phyloP scores from a whole-genome alignment of 2,113 vertebrate species.

The Bettongia penicillata region DNA sequence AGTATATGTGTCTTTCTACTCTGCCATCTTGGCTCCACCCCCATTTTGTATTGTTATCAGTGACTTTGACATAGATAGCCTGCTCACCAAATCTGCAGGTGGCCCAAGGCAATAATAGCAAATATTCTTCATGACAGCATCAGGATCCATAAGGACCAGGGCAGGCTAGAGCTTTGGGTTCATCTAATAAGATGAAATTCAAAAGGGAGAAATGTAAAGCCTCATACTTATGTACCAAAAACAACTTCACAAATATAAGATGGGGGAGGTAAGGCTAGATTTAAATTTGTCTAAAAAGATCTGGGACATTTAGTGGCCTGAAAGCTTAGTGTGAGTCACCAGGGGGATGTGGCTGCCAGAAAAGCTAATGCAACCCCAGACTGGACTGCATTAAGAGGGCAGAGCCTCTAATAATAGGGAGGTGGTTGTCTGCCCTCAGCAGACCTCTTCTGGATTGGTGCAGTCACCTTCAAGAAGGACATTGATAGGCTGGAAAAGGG shows the following conservation, averaged over 20 bases:
- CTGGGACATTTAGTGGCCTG: background rate
- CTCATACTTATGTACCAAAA: background rate
- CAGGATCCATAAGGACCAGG: background rate
- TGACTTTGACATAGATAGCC: background rate
- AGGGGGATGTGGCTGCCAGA: background rate
- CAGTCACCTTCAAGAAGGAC: background rate
- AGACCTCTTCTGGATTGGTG: background rate
- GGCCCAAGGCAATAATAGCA: background rate
- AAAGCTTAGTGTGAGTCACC: background rate
- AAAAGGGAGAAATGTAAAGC: background rate
- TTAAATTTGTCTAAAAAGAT: background rate
- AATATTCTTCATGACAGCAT: background rate
- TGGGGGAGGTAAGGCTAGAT: background rate
- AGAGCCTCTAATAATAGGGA: background rate
- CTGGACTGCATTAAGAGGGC: background rate
- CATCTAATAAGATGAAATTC: background rate
- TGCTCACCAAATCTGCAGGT: background rate
- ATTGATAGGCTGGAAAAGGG: background rate
- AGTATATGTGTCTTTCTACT: too few relatives aligned
- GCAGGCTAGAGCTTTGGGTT: background rate
- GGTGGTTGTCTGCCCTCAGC: background rate
- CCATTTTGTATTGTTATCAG: background rate
- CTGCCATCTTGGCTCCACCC: too few relatives aligned
- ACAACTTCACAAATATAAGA: background rate
- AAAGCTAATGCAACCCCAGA: background rate